Percentiles rank a stretch among this genome's conserved stretches.
Evolutionary conservation across 2,888 invertebrate species (phyloP).

Genomic region (Macrosoma leucophasiata): DNA sequence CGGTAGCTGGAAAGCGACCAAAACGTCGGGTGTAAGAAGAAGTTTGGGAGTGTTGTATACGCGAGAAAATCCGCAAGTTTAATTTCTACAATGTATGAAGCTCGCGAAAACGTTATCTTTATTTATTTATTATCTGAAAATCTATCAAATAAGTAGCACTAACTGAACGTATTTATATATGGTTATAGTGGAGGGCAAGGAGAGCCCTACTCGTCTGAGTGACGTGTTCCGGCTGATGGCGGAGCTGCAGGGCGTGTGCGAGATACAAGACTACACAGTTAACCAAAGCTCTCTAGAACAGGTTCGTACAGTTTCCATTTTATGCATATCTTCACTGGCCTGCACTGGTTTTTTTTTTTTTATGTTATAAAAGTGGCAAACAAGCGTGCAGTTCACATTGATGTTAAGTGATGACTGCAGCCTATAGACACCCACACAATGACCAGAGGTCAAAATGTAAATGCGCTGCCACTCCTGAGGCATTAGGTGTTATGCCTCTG

Average conservation of each 20-base stretch:
- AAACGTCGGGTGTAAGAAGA: too few relatives aligned
- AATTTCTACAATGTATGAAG: too few relatives aligned
- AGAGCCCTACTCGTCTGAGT: slow-evolving; percentile 54
- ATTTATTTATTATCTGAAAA: too few relatives aligned
- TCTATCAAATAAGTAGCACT: too few relatives aligned
- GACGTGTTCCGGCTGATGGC: slow-evolving; percentile 67
- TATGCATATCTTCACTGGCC: background rate
- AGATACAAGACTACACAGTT: slow-evolving; percentile 73
- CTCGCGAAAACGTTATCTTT: too few relatives aligned
- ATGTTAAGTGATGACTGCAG: background rate
- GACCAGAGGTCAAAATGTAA: background rate
- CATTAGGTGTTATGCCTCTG: background rate
- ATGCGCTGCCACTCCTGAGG: background rate
- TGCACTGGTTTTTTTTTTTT: background rate
- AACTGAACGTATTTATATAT: too few relatives aligned
- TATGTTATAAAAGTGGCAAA: background rate
- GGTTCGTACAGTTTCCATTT: slow-evolving; percentile 38
- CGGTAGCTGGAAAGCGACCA: too few relatives aligned
- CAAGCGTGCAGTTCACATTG: too few relatives aligned
- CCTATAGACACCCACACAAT: background rate
- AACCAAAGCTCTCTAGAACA: slow-evolving; percentile 77
- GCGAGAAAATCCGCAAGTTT: too few relatives aligned
- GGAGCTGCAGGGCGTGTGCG: slow-evolving; percentile 59
- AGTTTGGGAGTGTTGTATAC: too few relatives aligned
- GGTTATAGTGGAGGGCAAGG: slow-evolving; percentile 46